Evolutionary conservation across 2,113 vertebrate genomes (phyloP), one percentile per base, ranked within the genome.

Genomic region (Atherinomorus stipes): DNA sequence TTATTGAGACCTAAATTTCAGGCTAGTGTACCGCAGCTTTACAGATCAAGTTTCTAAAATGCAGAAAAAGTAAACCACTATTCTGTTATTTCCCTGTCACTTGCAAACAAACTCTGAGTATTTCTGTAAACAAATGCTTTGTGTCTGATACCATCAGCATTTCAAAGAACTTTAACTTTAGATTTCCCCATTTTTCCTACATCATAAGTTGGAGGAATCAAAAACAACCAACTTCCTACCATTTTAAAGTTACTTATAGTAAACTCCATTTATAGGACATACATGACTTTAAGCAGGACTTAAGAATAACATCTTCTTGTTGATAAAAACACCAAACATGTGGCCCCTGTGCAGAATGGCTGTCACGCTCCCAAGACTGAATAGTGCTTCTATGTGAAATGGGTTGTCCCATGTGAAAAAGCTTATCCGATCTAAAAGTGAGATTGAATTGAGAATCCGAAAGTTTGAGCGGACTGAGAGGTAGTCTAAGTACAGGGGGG

Each of bases 301-400:
- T 26, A 49, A 8, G 16, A 68, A 50, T 28, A 53, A 60, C 19
- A n/a, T 60, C 22, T 51, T 64, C 34, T 53, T 19, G 19, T 44
- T 44, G 13, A 66, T 21, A 2, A 22, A 25, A 56, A 11, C 11
- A 34, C 9, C 21, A 50, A 64, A 74, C 34, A 57, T 1, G 25
- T 58, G 49, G 50, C 15, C 38, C 63, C 44, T 60, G 42, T 56
- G 52, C 62, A 71, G 61, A 71, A 56, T 28, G 23, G 56, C 42
- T 31, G 26, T 60, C 47, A 47, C 0, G 0, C 50, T 69, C 38
- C 15, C 18, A 47, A 50, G 7, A 42, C 18, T 75, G 69, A 74
- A 47, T 60, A 47, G 52, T 50, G n/a, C 50, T 44, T 73, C 54
- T 71, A 4, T 69, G 62, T 63, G 28, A 67, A 77, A 56, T 44